Evolutionary conservation across 2,888 invertebrate genomes (phyloP), one percentile per base, ranked within the genome.

Genomic region (Pemphredon lugubris): DNA sequence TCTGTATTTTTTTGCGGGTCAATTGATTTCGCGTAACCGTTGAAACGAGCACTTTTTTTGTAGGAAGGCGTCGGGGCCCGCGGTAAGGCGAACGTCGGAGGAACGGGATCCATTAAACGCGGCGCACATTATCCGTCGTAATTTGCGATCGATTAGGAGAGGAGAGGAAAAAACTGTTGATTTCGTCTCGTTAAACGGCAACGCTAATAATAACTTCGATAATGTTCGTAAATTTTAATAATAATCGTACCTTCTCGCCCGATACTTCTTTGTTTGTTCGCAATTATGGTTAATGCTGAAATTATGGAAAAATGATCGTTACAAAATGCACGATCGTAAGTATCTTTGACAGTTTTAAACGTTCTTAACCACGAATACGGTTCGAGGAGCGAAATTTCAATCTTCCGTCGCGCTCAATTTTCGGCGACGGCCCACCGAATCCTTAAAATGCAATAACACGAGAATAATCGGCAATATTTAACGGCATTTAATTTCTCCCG

Each of bases 391-490:
- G 7, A 68, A 71, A 61, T 68, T 71, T 71, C 71, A 69, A 71
- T 69, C 68, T 57, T 61, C 37, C 51, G n/a, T n/a, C n/a, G 16
- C 5, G 16, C 9, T 7, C 16, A 40, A 40, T 18, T 40, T 16
- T 16, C 4, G 11, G 3, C 2, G 6, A n/a, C n/a, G 14, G 6
- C 9, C 51, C 45, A 51, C n/a, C n/a, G 69, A 9, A 42, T 59
- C 61, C 51, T 68, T 68, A 71, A 71, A 71, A 61, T 60, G 40
- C 61, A 55, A 47, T 68, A 71, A 68, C 69, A 68, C 61, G 69
- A 69, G 54, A 71, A 71, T 71, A 71, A 71, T 71, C 71, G 69
- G 61, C 71, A 71, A 71, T 71, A 71, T 71, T 71, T 71, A 71
- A 71, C 69, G 55, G 61, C 57, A 60, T 68, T 71, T 71, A 71